Conservation (phyloP, 2,797 vertebrate species). For the Falco concolor region DNA sequence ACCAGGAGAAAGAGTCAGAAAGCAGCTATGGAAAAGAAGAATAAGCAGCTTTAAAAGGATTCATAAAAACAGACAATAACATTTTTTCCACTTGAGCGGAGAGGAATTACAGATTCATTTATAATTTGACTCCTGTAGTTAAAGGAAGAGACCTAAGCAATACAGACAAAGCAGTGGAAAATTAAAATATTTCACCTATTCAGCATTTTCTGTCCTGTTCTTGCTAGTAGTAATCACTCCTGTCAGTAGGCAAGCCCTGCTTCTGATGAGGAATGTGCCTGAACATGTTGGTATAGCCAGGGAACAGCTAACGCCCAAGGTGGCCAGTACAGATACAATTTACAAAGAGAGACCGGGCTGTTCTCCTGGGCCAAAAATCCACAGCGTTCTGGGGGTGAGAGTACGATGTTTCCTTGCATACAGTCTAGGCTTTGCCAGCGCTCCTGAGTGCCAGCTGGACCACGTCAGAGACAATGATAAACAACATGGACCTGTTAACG, state of each 20-base stretch:
- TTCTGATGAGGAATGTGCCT: not conserved
- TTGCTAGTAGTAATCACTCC: not conserved
- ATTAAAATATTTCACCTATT: not conserved
- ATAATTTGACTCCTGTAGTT: not conserved
- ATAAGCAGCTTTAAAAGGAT: not conserved
- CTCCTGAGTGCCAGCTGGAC: not conserved
- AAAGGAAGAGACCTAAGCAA: not conserved
- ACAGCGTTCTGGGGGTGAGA: not conserved
- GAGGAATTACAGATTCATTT: not conserved
- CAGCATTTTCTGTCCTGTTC: slow-evolving; percentile 10
- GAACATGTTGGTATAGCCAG: not conserved
- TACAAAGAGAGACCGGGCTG: not conserved
- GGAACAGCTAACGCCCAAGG: not conserved
- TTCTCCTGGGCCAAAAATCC: not conserved
- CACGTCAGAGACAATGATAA: not conserved
- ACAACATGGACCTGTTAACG: not conserved
- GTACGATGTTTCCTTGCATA: not conserved
- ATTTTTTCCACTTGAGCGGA: not conserved
- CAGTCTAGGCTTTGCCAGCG: not conserved
- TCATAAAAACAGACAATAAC: slow-evolving; percentile 27
- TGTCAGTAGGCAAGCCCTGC: not conserved
- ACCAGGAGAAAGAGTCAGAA: not conserved
- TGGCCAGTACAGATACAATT: not conserved
- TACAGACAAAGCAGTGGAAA: slow-evolving; percentile 11
- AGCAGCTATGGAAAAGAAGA: not conserved